phyloP scores from a whole-genome alignment of 2,113 vertebrate genomes.

The Myotis brandtii region DNA sequence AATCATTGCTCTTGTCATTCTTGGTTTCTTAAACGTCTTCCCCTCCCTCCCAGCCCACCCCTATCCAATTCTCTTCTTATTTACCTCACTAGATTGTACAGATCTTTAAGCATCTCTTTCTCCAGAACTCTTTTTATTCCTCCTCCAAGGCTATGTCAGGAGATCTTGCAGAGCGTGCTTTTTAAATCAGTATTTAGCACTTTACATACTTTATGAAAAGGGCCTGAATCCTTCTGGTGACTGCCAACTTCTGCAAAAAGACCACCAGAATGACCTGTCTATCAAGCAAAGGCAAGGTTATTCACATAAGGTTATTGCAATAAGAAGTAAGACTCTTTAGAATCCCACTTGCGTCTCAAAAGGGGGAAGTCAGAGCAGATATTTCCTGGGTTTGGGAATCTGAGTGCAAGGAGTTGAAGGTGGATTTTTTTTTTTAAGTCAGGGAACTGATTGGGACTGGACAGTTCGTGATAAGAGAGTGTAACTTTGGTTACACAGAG shows the following conservation, averaged over 20 bases:
- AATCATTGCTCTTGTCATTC: not conserved
- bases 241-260: not conserved
- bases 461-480: not conserved
- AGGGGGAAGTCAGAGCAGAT: not conserved
- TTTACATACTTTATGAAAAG: not conserved
- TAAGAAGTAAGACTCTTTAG: not conserved
- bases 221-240: not conserved
- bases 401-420: not conserved
- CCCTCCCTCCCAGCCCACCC: not conserved
- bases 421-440: not conserved
- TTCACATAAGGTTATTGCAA: not conserved
- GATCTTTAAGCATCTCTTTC: not conserved
- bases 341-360: not conserved
- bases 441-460: fast-evolving
- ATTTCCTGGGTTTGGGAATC: not conserved
- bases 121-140: not conserved
- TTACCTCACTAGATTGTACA: not conserved
- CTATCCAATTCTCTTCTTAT: not conserved
- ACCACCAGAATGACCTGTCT: not conserved
- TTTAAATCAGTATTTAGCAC: not conserved
- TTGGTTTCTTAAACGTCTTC: not conserved
- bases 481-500: not conserved
- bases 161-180: not conserved
- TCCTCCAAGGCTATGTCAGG: not conserved
- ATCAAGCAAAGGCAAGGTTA: not conserved